Base-by-base conservation (phyloP, 2,888 invertebrate genomes). In the Acronicta aceris region DNA sequence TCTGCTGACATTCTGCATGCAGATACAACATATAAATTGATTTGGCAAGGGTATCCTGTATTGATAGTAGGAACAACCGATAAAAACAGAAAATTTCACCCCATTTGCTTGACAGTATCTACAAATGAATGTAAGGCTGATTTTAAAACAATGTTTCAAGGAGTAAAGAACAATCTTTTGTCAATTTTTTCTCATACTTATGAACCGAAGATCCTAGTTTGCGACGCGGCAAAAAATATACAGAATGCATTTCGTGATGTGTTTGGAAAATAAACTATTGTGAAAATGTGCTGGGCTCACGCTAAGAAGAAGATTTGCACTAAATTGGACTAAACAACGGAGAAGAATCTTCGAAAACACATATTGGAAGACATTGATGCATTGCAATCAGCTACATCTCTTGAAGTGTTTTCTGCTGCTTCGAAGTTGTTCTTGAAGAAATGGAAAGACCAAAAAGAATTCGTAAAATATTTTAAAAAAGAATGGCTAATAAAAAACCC, bases 41-140 rank as follows among this genome's bases (percentile, higher is more conserved):
- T 59, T 33, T 59, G 59, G 59, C 59, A 59, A 53, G 60, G 60
- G 49, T 60, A 45, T 55, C 60, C 55, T 43, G 60, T 60, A 38
- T 38, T 55, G 38, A 45, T 60, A 54, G 40, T 60, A 27, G 60
- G 60, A 45, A 60, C 60, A 50, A 60, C 60, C 30, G 55, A 60
- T 45, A 60, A 40, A 61, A 61, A 56, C 51, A 40, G 52, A 50
- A 61, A 61, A 56, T 61, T 61, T 56, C 51, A 61, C 41, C 61
- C 55, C 33, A 51, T 61, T 55, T 60, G 60, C 60, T 40, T 60
- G 50, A 55, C 50, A 60, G 60, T 60, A 50, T 49, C 60, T 60
- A 60, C 60, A 55, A 46, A 57, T 51, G 52, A 62, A 52, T 46
- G 56, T 33, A 46, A 62, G 46, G 55, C 41, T 47, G 54, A 61